These are phyloP conservation scores for Chiloscyllium punctatum DNA, from an alignment of 2,797 vertebrate genomes.

Conservation along the genomic window DNA sequence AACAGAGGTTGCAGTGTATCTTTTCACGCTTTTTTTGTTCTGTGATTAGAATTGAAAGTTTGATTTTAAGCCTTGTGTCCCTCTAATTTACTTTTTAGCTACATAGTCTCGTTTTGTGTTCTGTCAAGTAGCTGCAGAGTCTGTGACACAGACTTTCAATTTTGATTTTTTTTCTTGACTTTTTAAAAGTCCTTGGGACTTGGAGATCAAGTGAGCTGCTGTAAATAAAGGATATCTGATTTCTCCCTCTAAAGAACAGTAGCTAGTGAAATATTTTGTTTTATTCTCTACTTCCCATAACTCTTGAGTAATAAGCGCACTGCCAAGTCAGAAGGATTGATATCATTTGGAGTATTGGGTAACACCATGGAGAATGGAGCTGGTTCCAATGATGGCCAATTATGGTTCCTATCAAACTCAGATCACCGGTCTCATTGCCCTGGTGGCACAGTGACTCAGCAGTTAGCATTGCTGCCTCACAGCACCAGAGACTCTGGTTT, in stretches of 20 bases:
- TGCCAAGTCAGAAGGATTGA: background rate
- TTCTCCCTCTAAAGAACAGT: background rate
- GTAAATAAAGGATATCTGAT: background rate
- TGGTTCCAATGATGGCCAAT: background rate
- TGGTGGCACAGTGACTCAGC: no score
- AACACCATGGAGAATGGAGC: background rate
- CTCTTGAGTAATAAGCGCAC: background rate
- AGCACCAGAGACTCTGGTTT: no score
- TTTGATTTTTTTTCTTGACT: background rate
- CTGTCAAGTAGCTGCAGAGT: background rate
- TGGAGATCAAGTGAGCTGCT: background rate
- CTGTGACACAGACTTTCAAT: background rate
- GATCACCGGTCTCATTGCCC: background rate
- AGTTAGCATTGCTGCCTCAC: no score
- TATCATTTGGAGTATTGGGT: background rate
- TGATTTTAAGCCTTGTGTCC: background rate
- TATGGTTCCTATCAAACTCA: background rate
- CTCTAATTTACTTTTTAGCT: background rate
- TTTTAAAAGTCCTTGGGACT: background rate
- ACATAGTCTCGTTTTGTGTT: background rate
- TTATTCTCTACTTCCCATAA: background rate
- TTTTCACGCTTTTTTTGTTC: background rate
- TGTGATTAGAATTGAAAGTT: background rate
- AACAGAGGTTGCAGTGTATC: no score
- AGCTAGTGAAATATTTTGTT: background rate